Percentiles rank a stretch among this genome's conserved stretches.
These are phyloP conservation scores for Pterophyllum scalare DNA, from an alignment of 2,113 vertebrate genomes.

Conservation along the genomic window DNA sequence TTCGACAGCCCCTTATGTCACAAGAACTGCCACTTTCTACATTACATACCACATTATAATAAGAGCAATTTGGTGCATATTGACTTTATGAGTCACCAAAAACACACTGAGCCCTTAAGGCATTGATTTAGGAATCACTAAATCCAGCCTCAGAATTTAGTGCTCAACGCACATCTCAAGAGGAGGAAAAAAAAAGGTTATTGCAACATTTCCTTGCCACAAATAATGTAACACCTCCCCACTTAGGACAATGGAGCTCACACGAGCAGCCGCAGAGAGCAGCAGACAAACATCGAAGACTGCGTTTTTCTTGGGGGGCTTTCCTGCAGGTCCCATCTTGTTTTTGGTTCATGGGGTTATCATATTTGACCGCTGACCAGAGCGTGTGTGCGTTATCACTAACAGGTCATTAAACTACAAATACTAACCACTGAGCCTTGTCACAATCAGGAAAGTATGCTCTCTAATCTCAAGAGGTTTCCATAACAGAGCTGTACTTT, in stretches of 20 bases:
- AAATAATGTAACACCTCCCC: background rate
- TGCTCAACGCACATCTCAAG: background rate
- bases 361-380: conserved; percentile 20
- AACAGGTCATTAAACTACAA: conserved; percentile 22
- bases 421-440: background rate
- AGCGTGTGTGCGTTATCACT: conserved; percentile 34
- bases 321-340: conserved; percentile 40
- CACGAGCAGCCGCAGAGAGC: background rate
- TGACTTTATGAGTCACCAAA: conserved; percentile 58
- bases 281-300: background rate
- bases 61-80: conserved; percentile 9
- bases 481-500: conserved; percentile 9
- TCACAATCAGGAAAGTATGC: conserved; percentile 32
- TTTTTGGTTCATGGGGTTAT: conserved; percentile 40
- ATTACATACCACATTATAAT: conserved; percentile 39
- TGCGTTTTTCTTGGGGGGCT: background rate
- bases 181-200: background rate
- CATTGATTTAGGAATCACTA: conserved; percentile 23
- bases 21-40: conserved; percentile 24
- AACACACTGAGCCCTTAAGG: background rate
- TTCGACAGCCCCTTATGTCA: conserved; percentile 18
- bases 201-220: background rate
- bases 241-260: background rate
- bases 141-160: conserved; percentile 12
- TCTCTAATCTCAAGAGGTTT: conserved; percentile 35